Evolutionary conservation across 2,113 vertebrate species (phyloP), one percentile per base, ranked within the genome.

Genomic region (Scytalopus superciliaris): DNA sequence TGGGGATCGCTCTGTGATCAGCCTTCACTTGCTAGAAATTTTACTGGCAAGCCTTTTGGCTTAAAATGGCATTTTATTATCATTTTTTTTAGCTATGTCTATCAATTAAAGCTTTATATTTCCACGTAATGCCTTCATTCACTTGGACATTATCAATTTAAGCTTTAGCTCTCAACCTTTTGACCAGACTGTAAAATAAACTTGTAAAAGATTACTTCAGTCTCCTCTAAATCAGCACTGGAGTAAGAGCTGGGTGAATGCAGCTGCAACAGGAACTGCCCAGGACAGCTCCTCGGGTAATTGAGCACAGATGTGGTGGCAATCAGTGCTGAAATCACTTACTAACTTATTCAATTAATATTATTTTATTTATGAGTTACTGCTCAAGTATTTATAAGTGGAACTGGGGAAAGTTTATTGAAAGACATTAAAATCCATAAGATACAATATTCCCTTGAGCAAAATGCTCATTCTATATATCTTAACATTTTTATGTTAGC

Each of bases 91-190:
- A 80, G 35, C 33, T 50, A 81, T 3, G 47, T 57, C 90, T 39
- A 12, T 77, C 60, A 60, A 81, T 28, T 30, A 86, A 73, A 90
- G 45, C 37, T 88, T 88, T 88, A 33, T 74, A 92, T 84, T 52
- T 86, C 60, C 33, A 75, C 39, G 50, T 70, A 69, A 92, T 44
- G 70, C 75, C 55, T 93, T 87, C 78, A 52, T 67, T 94, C 85
- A 81, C 60, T 88, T 84, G 60, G 47, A 87, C 55, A 63, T 86
- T 84, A 90, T 39, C 44, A 67, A 24, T 84, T 92, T 78, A 81
- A 89, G 73, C 50, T 89, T 86, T 68, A 89, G 59, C 64, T 90
- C 80, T 89, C 83, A 92, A 95, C 76, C 73, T 94, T 87, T 81
- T 84, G 86, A 84, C 44, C 56, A 63, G 64, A 74, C 22, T 60